These are phyloP conservation scores for Lamellibrachia luymesi DNA, from an alignment of 1,140 invertebrate genomes.

Conservation along the genomic window DNA sequence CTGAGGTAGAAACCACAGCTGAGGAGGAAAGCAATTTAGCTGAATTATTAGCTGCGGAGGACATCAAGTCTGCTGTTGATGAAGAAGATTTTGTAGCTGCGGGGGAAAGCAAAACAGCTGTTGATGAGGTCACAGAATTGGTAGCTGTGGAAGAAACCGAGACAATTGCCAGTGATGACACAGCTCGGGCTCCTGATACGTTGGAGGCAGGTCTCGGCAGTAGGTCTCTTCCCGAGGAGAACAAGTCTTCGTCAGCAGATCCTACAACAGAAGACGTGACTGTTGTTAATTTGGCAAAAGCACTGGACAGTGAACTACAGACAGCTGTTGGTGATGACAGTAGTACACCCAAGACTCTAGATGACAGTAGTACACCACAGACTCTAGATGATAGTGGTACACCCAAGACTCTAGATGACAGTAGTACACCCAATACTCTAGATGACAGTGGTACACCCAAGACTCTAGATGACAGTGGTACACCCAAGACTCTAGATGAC, in stretches of 20 bases:
- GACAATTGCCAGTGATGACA: not conserved
- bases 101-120: not conserved
- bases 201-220: too few relatives aligned
- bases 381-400: too few relatives aligned
- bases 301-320: not conserved
- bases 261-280: not conserved
- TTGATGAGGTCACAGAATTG: not conserved
- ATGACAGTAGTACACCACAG: too few relatives aligned
- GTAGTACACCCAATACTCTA: too few relatives aligned
- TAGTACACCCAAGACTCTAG: not conserved
- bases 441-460: not conserved
- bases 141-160: not conserved
- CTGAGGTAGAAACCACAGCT: not conserved
- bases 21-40: not conserved
- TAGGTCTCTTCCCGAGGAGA: too few relatives aligned
- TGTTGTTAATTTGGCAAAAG: not conserved
- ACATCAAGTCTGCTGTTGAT: not conserved
- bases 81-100: not conserved
- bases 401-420: too few relatives aligned
- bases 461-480: not conserved
- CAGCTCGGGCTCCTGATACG: too few relatives aligned
- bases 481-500: not conserved
- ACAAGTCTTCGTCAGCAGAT: not conserved
- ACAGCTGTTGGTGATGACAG: not conserved
- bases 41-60: not conserved